phyloP scores from a whole-genome alignment of 1,140 invertebrate genomes.

The Leptinotarsa defecta region DNA sequence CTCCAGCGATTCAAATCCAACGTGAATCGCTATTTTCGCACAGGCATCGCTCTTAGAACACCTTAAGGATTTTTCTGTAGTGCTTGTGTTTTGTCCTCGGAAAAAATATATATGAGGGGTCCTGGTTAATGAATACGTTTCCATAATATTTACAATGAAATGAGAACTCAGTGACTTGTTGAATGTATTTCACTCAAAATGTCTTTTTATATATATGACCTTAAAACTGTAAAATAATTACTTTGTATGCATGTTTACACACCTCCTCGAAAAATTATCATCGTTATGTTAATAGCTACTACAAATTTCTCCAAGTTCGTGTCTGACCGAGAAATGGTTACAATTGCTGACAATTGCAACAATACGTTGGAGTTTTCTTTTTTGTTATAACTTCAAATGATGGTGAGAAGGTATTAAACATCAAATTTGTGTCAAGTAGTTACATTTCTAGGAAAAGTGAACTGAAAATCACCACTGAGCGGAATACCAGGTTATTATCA shows the following conservation, averaged over 20 bases:
- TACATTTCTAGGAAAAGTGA: background rate
- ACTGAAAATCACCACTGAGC: background rate
- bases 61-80: too few species aligned
- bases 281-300: background rate
- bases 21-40: too few species aligned
- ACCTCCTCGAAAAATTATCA: background rate
- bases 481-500: too few species aligned
- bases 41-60: too few species aligned
- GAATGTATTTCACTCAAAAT: too few species aligned
- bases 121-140: too few species aligned
- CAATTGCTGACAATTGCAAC: background rate
- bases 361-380: background rate
- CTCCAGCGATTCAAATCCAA: too few species aligned
- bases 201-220: background rate
- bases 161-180: too few species aligned
- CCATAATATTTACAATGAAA: too few species aligned
- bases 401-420: background rate
- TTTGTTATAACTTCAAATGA: background rate
- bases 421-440: background rate
- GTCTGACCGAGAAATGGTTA: background rate
- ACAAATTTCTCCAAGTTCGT: conserved; percentile 1
- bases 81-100: too few species aligned
- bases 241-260: background rate
- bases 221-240: background rate
- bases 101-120: too few species aligned